phyloP scores from a whole-genome alignment of 2,888 invertebrate genomes.

The Calliopum simillimum region DNA sequence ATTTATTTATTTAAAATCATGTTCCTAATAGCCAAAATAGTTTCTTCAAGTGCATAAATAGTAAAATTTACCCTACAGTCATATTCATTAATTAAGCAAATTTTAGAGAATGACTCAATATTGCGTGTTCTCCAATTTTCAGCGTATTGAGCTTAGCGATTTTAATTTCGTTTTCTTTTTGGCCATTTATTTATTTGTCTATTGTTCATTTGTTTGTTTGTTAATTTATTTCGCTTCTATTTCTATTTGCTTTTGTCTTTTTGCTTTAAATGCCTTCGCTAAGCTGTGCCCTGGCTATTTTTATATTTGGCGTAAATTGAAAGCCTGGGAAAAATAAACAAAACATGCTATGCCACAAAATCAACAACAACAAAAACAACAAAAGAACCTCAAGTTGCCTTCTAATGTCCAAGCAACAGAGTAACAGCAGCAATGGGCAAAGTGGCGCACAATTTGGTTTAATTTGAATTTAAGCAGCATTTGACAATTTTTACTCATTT shows the following conservation, averaged over 20 bases:
- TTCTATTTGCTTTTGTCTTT: background rate
- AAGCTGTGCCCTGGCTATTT: background rate
- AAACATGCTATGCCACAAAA: background rate
- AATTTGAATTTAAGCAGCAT: constrained; percentile 15
- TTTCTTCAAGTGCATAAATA: no score
- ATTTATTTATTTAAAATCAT: no score
- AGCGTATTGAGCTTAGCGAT: background rate
- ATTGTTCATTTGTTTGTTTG: background rate
- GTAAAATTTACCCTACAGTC: no score
- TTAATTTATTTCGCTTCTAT: background rate
- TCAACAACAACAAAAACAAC: no score
- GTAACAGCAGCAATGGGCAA: no score
- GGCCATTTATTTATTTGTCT: background rate
- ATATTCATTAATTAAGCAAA: background rate
- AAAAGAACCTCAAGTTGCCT: no score
- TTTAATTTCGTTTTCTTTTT: constrained; percentile 9
- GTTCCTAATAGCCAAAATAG: no score
- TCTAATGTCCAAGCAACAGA: background rate
- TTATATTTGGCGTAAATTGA: background rate
- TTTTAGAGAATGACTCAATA: constrained; percentile 10
- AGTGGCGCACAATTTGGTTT: background rate
- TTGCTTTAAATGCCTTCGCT: background rate
- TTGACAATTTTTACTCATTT: background rate
- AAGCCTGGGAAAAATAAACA: constrained; percentile 35
- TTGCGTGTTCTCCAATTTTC: background rate